A percentile compares a stretch with the other conserved stretches of the same genome.
phyloP scores from a whole-genome alignment of 2,888 invertebrate species.

The Lasioglossum marginatum region DNA sequence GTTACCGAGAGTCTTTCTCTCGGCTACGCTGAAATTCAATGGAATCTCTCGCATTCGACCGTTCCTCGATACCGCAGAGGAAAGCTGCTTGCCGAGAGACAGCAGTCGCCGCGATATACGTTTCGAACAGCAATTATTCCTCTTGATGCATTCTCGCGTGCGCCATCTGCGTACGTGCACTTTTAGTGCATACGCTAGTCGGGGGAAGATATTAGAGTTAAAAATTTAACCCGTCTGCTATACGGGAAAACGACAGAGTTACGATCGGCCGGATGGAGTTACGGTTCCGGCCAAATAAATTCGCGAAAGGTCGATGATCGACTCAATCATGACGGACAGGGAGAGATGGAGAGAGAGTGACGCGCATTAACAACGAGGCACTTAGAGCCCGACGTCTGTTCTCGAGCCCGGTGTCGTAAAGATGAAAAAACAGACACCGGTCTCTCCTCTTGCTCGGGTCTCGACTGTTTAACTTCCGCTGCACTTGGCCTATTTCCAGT shows the following conservation, averaged over 20 bases:
- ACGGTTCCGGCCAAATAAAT: neutral
- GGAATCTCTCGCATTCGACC: neutral
- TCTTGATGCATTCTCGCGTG: neutral
- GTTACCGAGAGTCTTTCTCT: neutral
- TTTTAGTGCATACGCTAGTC: neutral
- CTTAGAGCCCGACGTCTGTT: slow-evolving; percentile 6
- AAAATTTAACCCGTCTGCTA: neutral
- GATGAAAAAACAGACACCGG: neutral
- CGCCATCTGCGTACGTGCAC: neutral
- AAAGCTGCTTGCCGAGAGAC: neutral
- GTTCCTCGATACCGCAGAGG: neutral
- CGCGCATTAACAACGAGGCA: slow-evolving; percentile 1
- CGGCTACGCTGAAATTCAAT: neutral
- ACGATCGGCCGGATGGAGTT: neutral
- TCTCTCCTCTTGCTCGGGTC: neutral
- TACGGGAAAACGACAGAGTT: neutral
- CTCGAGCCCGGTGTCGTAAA: slow-evolving; percentile 2
- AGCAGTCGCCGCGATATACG: neutral
- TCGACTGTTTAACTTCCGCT: slow-evolving; percentile 6
- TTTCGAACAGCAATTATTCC: neutral
- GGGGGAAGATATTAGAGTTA: too few species aligned
- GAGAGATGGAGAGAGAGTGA: neutral
- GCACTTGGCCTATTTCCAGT: neutral
- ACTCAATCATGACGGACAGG: neutral
- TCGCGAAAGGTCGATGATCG: neutral